Evolutionary conservation across 2,797 vertebrate genomes (phyloP).

Genomic region (Hemibagrus guttatus): DNA sequence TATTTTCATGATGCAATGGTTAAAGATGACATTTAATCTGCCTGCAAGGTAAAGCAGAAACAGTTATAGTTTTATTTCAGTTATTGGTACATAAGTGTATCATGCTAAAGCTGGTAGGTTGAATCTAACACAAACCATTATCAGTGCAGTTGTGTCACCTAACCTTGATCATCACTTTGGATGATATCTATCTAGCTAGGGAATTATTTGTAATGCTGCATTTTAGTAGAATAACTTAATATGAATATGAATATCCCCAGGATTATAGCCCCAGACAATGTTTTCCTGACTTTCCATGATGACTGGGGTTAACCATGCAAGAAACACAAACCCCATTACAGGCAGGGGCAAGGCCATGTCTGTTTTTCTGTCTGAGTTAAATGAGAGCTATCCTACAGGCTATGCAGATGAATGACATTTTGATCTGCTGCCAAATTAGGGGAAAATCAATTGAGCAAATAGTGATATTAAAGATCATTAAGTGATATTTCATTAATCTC

Average conservation of each 20-base stretch:
- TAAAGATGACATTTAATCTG: background rate
- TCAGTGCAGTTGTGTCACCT: background rate
- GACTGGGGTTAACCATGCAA: slow-evolving; percentile 9
- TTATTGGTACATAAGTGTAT: background rate
- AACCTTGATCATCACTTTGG: background rate
- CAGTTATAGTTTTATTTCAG: background rate
- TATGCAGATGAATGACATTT: slow-evolving; percentile 39
- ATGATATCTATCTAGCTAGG: background rate
- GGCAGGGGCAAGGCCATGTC: slow-evolving; percentile 43
- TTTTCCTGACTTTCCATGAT: slow-evolving; percentile 56
- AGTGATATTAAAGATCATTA: background rate
- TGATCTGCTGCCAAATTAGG: slow-evolving; percentile 38
- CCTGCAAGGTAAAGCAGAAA: background rate
- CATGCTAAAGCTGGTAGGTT: background rate
- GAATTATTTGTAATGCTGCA: background rate
- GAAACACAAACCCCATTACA: slow-evolving; percentile 40
- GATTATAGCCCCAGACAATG: slow-evolving; percentile 48
- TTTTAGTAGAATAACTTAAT: background rate
- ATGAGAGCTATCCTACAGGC: slow-evolving; percentile 49
- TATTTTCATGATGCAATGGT: slow-evolving; percentile 10
- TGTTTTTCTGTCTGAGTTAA: slow-evolving; percentile 54
- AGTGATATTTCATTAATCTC: slow-evolving; percentile 25
- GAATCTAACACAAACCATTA: background rate
- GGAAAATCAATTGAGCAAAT: background rate
- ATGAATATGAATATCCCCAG: slow-evolving; percentile 16